Percentiles rank a stretch among this genome's conserved stretches.
Conservation (phyloP, 2,113 vertebrate genomes). For the Zosterops hypoxanthus region DNA sequence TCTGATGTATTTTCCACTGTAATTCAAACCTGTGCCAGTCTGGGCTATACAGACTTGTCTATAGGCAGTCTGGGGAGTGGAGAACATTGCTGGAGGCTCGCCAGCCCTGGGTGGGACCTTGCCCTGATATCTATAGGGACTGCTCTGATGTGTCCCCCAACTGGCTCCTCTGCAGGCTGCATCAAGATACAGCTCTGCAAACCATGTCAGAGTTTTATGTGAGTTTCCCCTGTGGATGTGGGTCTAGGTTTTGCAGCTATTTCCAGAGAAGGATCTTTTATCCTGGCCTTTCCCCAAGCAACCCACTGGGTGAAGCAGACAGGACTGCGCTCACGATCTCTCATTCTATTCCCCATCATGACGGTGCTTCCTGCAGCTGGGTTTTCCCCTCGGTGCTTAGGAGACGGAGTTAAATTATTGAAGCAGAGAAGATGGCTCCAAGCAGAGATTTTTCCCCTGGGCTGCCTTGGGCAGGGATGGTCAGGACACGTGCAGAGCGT, state of each 20-base stretch:
- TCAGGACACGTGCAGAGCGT: background rate
- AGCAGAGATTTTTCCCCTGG: background rate
- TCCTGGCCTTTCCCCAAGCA: background rate
- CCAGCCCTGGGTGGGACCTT: background rate
- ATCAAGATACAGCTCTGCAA: background rate
- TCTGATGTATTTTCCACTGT: constrained; percentile 41
- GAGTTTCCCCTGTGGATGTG: rapidly evolving
- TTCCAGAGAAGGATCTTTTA: background rate
- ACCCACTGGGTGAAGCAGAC: background rate
- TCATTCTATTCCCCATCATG: rapidly evolving
- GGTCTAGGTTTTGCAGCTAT: background rate
- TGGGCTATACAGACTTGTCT: background rate
- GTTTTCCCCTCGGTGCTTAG: background rate
- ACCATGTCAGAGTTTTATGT: background rate
- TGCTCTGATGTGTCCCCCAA: background rate
- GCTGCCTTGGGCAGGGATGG: background rate
- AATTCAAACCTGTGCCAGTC: constrained; percentile 3
- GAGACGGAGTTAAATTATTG: background rate
- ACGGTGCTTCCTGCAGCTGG: background rate
- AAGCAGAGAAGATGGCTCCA: background rate
- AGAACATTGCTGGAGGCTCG: background rate
- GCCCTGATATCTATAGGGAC: background rate
- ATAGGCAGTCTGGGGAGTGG: constrained; percentile 1
- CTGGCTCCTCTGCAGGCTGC: background rate
- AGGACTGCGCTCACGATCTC: rapidly evolving